Conservation (phyloP, 2,113 vertebrate genomes). For the Dolichallabes microphthalmus region DNA sequence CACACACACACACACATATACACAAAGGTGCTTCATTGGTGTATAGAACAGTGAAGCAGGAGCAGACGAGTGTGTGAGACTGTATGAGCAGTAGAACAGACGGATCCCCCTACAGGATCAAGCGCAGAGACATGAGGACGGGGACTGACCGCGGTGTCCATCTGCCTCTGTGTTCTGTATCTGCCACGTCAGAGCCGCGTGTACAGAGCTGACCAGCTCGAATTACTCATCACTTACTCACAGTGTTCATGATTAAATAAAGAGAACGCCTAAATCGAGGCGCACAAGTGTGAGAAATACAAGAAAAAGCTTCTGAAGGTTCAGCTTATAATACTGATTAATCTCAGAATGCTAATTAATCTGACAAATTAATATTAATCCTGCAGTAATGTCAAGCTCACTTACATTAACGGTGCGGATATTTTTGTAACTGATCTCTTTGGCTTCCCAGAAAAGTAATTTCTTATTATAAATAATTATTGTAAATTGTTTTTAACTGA, state of each 20-base stretch:
- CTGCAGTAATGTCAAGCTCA: neutral
- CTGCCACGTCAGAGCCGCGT: neutral
- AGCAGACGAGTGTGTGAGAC: constrained; percentile 6
- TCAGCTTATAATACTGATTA: neutral
- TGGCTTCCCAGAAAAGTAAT: neutral
- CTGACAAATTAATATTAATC: neutral
- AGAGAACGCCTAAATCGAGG: neutral
- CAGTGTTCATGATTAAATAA: neutral
- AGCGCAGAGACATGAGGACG: neutral
- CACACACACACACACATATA: neutral
- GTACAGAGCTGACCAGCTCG: neutral
- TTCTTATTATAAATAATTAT: no score
- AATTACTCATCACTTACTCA: neutral
- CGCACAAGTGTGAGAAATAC: neutral
- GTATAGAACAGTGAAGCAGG: neutral
- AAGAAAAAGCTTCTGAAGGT: neutral
- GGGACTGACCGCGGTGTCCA: constrained; percentile 25
- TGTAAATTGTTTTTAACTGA: neutral
- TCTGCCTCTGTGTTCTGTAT: constrained; percentile 35
- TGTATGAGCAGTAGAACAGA: constrained; percentile 34
- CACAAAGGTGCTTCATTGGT: neutral
- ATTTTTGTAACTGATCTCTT: neutral
- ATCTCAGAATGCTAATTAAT: neutral
- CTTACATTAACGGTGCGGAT: neutral
- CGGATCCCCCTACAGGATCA: constrained; percentile 14